Base-by-base conservation (phyloP, 2,113 vertebrate genomes). In the Pollachius pollachius region DNA sequence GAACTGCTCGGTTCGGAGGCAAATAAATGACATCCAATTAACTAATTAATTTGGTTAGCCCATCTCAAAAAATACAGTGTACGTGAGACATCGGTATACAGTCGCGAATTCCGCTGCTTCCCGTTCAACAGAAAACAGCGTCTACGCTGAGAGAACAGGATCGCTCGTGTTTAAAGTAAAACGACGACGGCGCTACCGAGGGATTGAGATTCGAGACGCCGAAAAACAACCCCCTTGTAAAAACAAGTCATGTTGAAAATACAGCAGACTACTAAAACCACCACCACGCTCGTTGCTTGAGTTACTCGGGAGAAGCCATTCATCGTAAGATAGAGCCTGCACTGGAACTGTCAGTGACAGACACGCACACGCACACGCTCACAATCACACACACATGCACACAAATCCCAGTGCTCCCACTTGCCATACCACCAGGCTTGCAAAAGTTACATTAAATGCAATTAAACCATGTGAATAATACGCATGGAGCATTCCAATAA, bases 311-410 rank as follows among this genome's bases (percentile, higher is more conserved):
- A 34, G n/a, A 41, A 18, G 21, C 48, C 78, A 78, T 71, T 82
- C 85, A 80, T 81, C 61, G 37, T 52, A 56, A 57, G 52, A 70
- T 77, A 13, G 68, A 62, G 83, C 64, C 77, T 74, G 52, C 56
- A 61, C 76, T 85, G 73, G 77, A 83, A 84, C 87, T 90, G 87
- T 88, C 87, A 88, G 81, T 85, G 85, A 61, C 21, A 25, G 21
- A 61, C 21, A 23, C 41, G 41, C 18, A 61, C 59, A 61, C 59
- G 21, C 18, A 62, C 18, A 25, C 60, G 15, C 60, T 25, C 60
- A 57, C 17, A 62, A 11, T 15, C 21, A 62, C 59, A 23, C 59
- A 25, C 60, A 62, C 60, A 25, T 13, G 15, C 60, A 62, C 21
- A 62, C 60, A 62, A 18, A 62, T 30, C 30, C 30, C 30, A 30